These are phyloP conservation scores for Saccopteryx bilineata DNA, from an alignment of 2,113 vertebrate species.

Conservation along the genomic window DNA sequence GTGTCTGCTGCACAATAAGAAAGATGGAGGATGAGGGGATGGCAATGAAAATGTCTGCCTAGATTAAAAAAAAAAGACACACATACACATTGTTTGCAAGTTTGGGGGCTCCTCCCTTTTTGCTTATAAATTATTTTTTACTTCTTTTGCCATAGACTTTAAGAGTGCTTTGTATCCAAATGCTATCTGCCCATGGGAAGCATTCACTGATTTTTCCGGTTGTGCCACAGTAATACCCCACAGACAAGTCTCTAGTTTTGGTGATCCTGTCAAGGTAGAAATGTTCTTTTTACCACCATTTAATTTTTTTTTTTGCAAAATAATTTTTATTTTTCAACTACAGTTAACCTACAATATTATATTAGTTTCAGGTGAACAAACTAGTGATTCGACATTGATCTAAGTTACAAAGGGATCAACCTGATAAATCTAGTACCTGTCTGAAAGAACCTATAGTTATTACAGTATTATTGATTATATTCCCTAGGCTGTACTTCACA, in stretches of 20 bases:
- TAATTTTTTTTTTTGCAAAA: not conserved
- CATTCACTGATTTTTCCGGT: not conserved
- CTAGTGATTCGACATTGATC: not conserved
- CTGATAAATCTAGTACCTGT: not conserved
- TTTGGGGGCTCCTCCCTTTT: not conserved
- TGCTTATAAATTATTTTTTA: not conserved
- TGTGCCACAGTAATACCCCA: accelerated
- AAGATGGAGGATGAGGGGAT: accelerated
- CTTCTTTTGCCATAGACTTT: not conserved
- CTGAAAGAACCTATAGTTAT: not conserved
- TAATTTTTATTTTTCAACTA: not conserved
- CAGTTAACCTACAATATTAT: not conserved
- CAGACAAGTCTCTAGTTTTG: not conserved
- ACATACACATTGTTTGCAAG: not conserved
- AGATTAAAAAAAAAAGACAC: not conserved
- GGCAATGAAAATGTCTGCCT: not conserved
- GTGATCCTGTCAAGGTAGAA: accelerated
- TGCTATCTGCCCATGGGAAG: not conserved
- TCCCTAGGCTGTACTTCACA: not conserved
- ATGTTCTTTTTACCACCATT: no score
- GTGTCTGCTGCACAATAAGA: not conserved
- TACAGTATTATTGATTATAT: not conserved
- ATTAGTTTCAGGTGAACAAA: not conserved
- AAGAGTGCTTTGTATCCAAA: not conserved
- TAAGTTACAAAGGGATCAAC: not conserved